phyloP scores from a whole-genome alignment of 2,888 invertebrate genomes.

The Pollenia amentaria region DNA sequence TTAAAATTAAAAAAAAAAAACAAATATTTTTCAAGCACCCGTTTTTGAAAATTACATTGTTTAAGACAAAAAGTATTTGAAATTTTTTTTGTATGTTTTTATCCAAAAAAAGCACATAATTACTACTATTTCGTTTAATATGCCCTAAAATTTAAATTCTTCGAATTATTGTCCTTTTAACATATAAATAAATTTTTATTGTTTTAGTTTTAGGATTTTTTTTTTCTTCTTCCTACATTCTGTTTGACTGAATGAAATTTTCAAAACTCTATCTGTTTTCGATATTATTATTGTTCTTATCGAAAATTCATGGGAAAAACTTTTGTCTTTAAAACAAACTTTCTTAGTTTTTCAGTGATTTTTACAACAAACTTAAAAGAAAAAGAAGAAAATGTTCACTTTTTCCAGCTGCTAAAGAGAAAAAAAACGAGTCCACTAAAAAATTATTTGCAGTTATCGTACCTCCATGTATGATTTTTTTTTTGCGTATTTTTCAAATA shows the following conservation, averaged over 20 bases:
- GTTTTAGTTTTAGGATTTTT: constrained; percentile 50
- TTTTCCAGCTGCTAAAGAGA: constrained; percentile 27
- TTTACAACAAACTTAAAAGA: constrained; percentile 15
- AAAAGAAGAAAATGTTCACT: background rate
- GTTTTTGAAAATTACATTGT: too few relatives aligned
- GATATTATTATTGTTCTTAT: constrained; percentile 65
- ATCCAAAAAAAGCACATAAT: too few relatives aligned
- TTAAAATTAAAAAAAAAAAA: too few relatives aligned
- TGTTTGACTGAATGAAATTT: constrained; percentile 7
- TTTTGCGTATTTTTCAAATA: constrained; percentile 5
- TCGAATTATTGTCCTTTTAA: constrained; percentile 15
- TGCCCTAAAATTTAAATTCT: background rate
- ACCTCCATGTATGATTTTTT: constrained; percentile 46
- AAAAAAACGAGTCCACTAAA: constrained; percentile 48
- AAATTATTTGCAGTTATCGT: constrained; percentile 68
- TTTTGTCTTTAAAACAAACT: constrained; percentile 71
- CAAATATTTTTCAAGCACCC: too few relatives aligned
- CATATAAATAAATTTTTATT: constrained; percentile 62
- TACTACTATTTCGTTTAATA: too few relatives aligned
- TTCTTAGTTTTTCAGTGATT: constrained; percentile 58
- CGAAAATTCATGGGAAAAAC: constrained; percentile 72
- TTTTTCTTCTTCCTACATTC: background rate
- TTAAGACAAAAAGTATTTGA: too few relatives aligned
- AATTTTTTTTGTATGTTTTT: too few relatives aligned
- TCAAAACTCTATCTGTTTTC: constrained; percentile 25